These are phyloP conservation scores for Hoplostethus mediterraneus DNA, from an alignment of 2,797 vertebrate species.

Conservation along the genomic window DNA sequence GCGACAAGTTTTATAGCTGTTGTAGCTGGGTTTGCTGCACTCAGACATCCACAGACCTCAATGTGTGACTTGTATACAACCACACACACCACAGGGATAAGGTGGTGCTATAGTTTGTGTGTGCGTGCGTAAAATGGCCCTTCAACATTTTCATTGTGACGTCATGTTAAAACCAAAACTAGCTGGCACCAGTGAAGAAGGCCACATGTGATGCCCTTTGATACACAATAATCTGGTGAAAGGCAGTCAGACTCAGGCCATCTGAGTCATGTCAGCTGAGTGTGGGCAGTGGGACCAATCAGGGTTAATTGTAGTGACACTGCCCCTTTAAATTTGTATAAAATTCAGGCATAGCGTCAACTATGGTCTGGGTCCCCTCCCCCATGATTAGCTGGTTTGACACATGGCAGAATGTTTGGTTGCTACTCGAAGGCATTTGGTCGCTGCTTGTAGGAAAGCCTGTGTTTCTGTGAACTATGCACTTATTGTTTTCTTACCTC, in stretches of 20 bases:
- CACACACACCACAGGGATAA: slow-evolving; percentile 64
- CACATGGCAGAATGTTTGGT: too few species aligned
- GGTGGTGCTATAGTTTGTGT: slow-evolving; percentile 59
- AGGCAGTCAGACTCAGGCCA: slow-evolving; percentile 1
- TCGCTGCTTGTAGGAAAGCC: too few species aligned
- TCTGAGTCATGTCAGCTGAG: slow-evolving; percentile 10
- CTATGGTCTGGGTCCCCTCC: too few species aligned
- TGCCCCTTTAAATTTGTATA: too few species aligned
- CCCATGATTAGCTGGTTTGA: too few species aligned
- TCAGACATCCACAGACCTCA: slow-evolving; percentile 32
- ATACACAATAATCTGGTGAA: slow-evolving; percentile 26
- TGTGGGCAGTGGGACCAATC: too few species aligned
- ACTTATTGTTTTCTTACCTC: too few species aligned
- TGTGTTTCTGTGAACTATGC: too few species aligned
- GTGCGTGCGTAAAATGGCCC: slow-evolving; percentile 54
- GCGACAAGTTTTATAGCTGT: slow-evolving; percentile 49
- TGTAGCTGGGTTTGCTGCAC: slow-evolving; percentile 44
- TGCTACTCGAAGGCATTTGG: too few species aligned
- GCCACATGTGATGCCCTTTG: slow-evolving; percentile 36
- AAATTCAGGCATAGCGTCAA: too few species aligned
- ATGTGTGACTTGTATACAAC: slow-evolving; percentile 54
- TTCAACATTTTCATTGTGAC: slow-evolving; percentile 26
- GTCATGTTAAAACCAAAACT: slow-evolving; percentile 59
- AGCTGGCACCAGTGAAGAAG: slow-evolving; percentile 27
- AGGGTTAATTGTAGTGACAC: too few species aligned